Base-by-base conservation (phyloP, 2,888 invertebrate species). In the Erebia palarica region DNA sequence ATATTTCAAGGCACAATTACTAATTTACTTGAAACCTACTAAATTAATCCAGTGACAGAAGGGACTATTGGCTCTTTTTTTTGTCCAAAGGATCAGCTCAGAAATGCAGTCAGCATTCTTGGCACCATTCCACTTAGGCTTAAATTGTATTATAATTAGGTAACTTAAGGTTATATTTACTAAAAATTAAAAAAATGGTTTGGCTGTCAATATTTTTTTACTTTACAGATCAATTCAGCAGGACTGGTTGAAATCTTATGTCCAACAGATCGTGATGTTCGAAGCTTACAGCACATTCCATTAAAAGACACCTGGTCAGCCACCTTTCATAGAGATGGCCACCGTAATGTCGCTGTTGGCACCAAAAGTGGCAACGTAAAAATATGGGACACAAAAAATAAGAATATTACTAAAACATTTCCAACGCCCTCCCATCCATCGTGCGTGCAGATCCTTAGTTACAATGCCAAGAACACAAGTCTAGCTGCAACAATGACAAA, bases 351-450 rank as follows among this genome's bases (percentile, higher is more conserved):
- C 59, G 93, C 91, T 1, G 86, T 94, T 69, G 94, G 93, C 9
- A 91, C 91, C 0, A 88, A 84, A 78, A 91, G 85, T 78, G 94
- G 94, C 21, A 89, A 88, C 79, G 90, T 93, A 2, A 82, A 92
- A 81, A 90, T 93, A 76, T 94, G 94, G 94, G 93, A 94, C 70
- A 92, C 93, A 1, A 94, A 91, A 76, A 89, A 84, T 63, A 93
- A 93, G 83, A 86, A 82, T 53, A 83, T 92, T n/a, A 86, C 82
- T 0, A 94, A 94, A 80, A 87, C 91, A 78, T 93, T 93, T 77
- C 89, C 93, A 0, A 84, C 85, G 10, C 89, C 91, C 3, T 75
- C 87, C 16, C 88, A 91, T 42, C 88, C 88, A 57, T 88, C 88
- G 5, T 80, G 84, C 67, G 90, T 94, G 0, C 89, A 90, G 74